phyloP scores from a whole-genome alignment of 1,140 invertebrate species.

The Drosophila yakuba region DNA sequence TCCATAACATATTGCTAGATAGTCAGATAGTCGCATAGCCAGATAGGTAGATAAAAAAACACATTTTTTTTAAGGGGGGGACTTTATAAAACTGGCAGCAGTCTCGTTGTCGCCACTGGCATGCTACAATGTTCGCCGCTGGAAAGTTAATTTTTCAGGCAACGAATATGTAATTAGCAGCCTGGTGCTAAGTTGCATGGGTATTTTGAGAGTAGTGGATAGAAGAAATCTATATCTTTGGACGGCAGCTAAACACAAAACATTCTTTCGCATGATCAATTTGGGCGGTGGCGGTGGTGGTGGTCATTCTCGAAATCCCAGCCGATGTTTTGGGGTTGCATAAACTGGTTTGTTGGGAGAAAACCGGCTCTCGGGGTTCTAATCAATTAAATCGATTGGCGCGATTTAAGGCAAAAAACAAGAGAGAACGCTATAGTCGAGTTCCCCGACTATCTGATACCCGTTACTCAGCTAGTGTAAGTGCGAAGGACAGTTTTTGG shows the following conservation, averaged over 20 bases:
- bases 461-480: too few relatives aligned
- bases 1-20: constrained; percentile 33
- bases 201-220: constrained; percentile 53
- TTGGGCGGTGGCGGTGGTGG: constrained; percentile 29
- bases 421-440: too few relatives aligned
- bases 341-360: constrained; percentile 46
- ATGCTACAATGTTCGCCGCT: constrained; percentile 22
- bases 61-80: constrained; percentile 1
- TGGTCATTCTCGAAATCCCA: constrained; percentile 11
- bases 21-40: constrained; percentile 14
- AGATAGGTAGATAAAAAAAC: constrained; percentile 33
- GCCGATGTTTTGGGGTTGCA: constrained; percentile 30
- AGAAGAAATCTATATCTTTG: constrained; percentile 43
- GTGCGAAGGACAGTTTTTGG: too few relatives aligned
- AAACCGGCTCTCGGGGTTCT: constrained; percentile 30
- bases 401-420: constrained; percentile 20
- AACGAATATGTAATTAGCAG: constrained; percentile 83
- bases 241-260: constrained; percentile 51
- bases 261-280: constrained; percentile 76
- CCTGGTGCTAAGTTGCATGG: constrained; percentile 74
- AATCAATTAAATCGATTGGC: constrained; percentile 29
- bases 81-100: constrained; percentile 46
- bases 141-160: constrained; percentile 82
- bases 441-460: too few relatives aligned
- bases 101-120: constrained; percentile 66